Percentiles rank a stretch among this genome's conserved stretches.
These are phyloP conservation scores for Felis catus DNA, from an alignment of 2,113 vertebrate species.

Conservation along the genomic window F.catus_Fca126_mat1.0 CM031412.1:76507001-76507500, in stretches of 20 bases:
- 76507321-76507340: neutral
- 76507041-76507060: neutral
- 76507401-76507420: neutral
- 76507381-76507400: slow-evolving; percentile 28
- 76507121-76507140: neutral
- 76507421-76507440: slow-evolving; percentile 60
- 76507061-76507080: neutral
- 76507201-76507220: neutral
- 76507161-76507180: neutral
- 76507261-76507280: slow-evolving; percentile 9
- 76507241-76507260: neutral
- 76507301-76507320: slow-evolving; percentile 42
- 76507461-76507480: slow-evolving; percentile 73
- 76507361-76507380: neutral
- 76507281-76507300: neutral
- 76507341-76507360: slow-evolving; percentile 45
- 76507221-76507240: neutral
- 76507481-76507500: slow-evolving; percentile 67
- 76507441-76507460: slow-evolving; percentile 70
- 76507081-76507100: neutral
- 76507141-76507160: no score
- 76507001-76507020: neutral
- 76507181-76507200: neutral
- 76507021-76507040: neutral
- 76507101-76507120: neutral